Conservation (phyloP, 2,888 invertebrate species). For the Gnatocerus cornutus region DNA sequence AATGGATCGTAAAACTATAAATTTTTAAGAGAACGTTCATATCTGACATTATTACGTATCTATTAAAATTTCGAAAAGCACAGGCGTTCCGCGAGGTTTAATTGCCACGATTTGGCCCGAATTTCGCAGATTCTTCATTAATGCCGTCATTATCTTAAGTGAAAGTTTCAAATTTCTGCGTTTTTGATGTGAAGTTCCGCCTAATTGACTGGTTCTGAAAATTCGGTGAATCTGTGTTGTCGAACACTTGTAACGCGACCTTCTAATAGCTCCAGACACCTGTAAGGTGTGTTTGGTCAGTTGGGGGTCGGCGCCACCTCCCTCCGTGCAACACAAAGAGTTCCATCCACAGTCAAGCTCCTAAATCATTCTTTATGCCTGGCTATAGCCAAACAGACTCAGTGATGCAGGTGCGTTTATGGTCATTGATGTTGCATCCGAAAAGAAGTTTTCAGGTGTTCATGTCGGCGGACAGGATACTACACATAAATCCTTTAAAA, state of each 20-base stretch:
- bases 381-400: conserved; percentile 51
- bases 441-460: conserved; percentile 50
- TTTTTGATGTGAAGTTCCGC: not conserved
- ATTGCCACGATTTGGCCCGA: not conserved
- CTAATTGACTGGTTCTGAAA: conserved; percentile 55
- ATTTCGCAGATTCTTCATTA: no score
- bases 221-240: conserved; percentile 49
- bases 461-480: conserved; percentile 23
- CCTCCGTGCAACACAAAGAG: conserved; percentile 61
- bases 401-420: conserved; percentile 63
- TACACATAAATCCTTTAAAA: not conserved
- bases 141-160: no score
- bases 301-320: conserved; percentile 65
- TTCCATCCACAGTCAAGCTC: conserved; percentile 55
- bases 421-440: conserved; percentile 52
- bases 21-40: not conserved
- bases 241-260: conserved; percentile 56
- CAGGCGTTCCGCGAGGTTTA: not conserved
- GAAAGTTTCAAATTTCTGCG: not conserved
- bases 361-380: conserved; percentile 53
- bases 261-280: conserved; percentile 63
- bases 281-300: conserved; percentile 59
- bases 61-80: not conserved
- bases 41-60: not conserved
- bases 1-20: conserved; percentile 44